These are phyloP conservation scores for Iphiclides podalirius DNA, from an alignment of 2,888 invertebrate species.

Conservation along the genomic window DNA sequence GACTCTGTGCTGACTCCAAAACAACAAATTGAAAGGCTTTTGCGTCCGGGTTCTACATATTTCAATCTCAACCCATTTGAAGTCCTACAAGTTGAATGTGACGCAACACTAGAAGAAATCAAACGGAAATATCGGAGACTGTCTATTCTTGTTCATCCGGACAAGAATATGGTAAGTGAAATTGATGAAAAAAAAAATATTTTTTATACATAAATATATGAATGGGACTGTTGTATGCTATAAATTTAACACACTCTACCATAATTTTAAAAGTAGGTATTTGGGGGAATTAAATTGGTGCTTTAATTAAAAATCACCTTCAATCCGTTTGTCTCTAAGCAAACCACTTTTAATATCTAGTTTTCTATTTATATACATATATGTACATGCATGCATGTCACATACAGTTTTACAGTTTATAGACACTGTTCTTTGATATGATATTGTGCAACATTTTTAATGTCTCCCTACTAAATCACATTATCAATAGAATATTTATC, in stretches of 20 bases:
- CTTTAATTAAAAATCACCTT: neutral
- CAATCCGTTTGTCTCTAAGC: neutral
- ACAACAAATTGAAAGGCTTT: constrained; percentile 97
- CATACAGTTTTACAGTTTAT: neutral
- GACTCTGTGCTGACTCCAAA: constrained; percentile 97
- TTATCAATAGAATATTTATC: neutral
- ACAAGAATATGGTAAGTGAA: constrained; percentile 89
- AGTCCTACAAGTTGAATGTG: constrained; percentile 95
- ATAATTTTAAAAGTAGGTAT: neutral
- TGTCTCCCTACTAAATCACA: constrained; percentile 2
- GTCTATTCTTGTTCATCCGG: constrained; percentile 99
- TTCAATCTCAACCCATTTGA: constrained; percentile 98
- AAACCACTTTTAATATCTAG: neutral
- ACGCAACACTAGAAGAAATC: constrained; percentile 92
- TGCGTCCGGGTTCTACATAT: constrained; percentile 98
- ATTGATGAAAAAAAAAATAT: constrained; percentile 2
- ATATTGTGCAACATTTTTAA: neutral
- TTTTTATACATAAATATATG: neutral
- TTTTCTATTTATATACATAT: neutral
- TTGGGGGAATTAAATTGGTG: neutral
- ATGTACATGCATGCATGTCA: constrained; percentile 12
- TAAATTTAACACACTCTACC: neutral
- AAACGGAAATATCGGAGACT: constrained; percentile 98
- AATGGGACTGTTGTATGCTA: neutral
- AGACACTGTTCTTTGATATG: neutral